phyloP scores from a whole-genome alignment of 2,888 invertebrate species.

The Phragmatobia fuliginosa region DNA sequence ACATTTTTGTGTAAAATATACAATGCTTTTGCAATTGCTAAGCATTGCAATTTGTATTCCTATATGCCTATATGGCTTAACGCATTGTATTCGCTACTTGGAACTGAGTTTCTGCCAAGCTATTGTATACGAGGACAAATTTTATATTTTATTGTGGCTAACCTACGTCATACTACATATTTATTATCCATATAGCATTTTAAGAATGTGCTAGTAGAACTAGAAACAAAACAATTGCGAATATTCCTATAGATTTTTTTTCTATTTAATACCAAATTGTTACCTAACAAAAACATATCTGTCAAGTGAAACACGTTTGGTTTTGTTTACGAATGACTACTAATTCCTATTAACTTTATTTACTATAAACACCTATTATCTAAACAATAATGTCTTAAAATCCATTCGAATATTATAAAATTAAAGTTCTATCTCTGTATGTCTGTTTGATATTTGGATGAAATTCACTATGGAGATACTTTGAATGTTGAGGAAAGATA shows the following conservation, averaged over 20 bases:
- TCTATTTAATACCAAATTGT: neutral
- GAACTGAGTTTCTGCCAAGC: slow-evolving; percentile 43
- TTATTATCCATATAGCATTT: neutral
- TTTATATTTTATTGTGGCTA: slow-evolving; percentile 29
- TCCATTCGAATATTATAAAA: too few relatives aligned
- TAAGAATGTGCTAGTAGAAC: neutral
- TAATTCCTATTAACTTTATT: too few relatives aligned
- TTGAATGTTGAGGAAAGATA: too few relatives aligned
- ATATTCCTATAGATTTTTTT: neutral
- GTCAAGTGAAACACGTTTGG: neutral
- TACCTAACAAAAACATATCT: neutral
- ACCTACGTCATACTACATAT: slow-evolving; percentile 21
- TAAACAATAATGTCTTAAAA: too few relatives aligned
- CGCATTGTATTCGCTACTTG: slow-evolving; percentile 30
- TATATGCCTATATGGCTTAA: slow-evolving; percentile 21
- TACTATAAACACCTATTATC: too few relatives aligned
- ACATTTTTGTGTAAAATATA: neutral
- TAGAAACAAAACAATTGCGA: neutral
- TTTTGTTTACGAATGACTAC: too few relatives aligned
- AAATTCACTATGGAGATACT: too few relatives aligned
- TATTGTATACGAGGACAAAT: slow-evolving; percentile 41
- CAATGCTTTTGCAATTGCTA: neutral
- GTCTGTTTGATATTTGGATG: too few relatives aligned
- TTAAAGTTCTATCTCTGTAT: too few relatives aligned
- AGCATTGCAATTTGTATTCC: neutral